Conservation (phyloP, 37 sponge, comb jelly and placozoan species). For the Beroe forskalii region DNA sequence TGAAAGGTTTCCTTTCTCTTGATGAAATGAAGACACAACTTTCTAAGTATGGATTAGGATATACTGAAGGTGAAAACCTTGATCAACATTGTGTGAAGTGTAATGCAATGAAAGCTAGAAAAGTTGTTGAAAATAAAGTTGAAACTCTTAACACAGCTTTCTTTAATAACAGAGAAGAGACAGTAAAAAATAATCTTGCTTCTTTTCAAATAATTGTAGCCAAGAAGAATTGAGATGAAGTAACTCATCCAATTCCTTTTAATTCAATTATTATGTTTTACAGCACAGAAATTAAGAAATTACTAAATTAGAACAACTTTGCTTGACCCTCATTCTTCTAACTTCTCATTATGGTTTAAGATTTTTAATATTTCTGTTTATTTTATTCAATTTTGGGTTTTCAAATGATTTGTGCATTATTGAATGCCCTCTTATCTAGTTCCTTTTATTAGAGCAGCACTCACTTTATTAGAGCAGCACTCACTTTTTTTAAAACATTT, state of each 20-base stretch:
- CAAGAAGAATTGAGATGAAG: background rate
- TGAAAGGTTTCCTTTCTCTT: background rate
- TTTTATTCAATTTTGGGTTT: too few species aligned
- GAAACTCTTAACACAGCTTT: background rate
- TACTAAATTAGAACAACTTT: too few species aligned
- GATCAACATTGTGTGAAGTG: conserved; percentile 39
- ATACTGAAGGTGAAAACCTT: conserved; percentile 5
- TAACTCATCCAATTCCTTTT: background rate
- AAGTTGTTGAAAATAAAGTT: background rate
- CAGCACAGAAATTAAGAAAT: too few species aligned
- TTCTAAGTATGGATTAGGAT: background rate
- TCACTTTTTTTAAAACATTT: too few species aligned
- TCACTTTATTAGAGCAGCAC: too few species aligned
- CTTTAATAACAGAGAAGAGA: background rate
- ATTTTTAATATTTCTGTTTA: too few species aligned
- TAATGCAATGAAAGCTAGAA: background rate
- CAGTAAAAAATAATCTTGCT: background rate
- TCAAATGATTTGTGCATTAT: too few species aligned
- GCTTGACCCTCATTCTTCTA: too few species aligned
- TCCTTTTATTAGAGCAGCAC: too few species aligned
- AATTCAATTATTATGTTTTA: background rate
- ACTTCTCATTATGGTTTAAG: too few species aligned
- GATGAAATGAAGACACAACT: conserved; percentile 19
- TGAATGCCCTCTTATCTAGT: too few species aligned
- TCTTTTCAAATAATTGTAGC: conserved; percentile 46